A percentile compares a stretch with the other conserved stretches of the same genome.
Evolutionary conservation across 1,140 invertebrate species (phyloP).

Genomic region (Oryzaephilus surinamensis): DNA sequence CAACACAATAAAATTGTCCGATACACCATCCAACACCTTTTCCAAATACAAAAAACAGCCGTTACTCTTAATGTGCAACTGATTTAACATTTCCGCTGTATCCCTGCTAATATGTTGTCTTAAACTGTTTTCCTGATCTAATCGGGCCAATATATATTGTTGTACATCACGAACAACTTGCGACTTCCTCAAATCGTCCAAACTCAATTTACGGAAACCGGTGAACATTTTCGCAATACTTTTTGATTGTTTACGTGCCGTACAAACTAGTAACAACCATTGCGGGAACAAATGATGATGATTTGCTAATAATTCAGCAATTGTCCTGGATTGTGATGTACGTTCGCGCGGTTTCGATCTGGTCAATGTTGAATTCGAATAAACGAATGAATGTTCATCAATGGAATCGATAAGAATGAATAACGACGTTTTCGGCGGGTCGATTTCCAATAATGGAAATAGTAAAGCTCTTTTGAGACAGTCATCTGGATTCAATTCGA

Average conservation of each 20-base stretch:
- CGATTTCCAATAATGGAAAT: constrained; percentile 75
- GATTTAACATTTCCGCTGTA: constrained; percentile 89
- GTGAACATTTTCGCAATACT: constrained; percentile 84
- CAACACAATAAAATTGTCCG: constrained; percentile 84
- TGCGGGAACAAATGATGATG: constrained; percentile 88
- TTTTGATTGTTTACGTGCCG: constrained; percentile 76
- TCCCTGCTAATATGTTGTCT: constrained; percentile 70
- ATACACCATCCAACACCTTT: constrained; percentile 84
- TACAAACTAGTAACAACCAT: constrained; percentile 86
- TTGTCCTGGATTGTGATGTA: constrained; percentile 51
- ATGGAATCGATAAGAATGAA: constrained; percentile 86
- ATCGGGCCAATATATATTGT: constrained; percentile 82
- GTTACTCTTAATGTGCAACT: constrained; percentile 92
- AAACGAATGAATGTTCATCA: constrained; percentile 56
- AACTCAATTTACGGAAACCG: constrained; percentile 83
- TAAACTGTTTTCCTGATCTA: constrained; percentile 74
- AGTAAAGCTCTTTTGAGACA: constrained; percentile 81
- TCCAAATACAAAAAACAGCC: constrained; percentile 91
- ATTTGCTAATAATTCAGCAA: constrained; percentile 76
- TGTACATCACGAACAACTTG: constrained; percentile 87
- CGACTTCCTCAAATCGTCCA: constrained; percentile 82
- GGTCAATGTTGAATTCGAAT: constrained; percentile 35
- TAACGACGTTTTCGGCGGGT: constrained; percentile 70
- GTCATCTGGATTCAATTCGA: constrained; percentile 78
- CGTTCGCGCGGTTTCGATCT: constrained; percentile 37